These are phyloP conservation scores for Mesochorus sp. DNA, from an alignment of 2,888 invertebrate species.

Conservation along the genomic window DNA sequence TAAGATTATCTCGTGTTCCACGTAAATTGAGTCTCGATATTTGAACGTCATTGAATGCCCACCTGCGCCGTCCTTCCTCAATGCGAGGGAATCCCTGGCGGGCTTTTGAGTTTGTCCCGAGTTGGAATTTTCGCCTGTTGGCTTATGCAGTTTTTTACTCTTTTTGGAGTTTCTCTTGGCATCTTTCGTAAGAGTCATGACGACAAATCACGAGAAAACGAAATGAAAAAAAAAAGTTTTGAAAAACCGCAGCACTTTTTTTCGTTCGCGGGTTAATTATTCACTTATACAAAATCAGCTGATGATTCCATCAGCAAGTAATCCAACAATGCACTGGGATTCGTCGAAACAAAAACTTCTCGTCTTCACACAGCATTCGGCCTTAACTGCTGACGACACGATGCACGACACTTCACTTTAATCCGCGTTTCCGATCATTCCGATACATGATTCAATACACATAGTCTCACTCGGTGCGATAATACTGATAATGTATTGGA, in stretches of 20 bases:
- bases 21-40: neutral
- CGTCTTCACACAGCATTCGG: conserved; percentile 18
- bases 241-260: neutral
- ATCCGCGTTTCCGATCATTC: conserved; percentile 33
- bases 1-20: neutral
- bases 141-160: conserved; percentile 62
- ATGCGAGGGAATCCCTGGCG: conserved; percentile 49
- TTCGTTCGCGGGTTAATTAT: neutral
- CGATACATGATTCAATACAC: neutral
- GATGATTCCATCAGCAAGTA: conserved; percentile 14
- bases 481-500: neutral
- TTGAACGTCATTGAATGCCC: conserved; percentile 35
- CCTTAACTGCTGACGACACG: neutral
- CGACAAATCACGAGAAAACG: neutral
- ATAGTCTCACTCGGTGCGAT: neutral
- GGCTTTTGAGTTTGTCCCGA: conserved; percentile 60
- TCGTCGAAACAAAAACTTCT: conserved; percentile 33
- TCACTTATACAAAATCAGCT: conserved; percentile 8
- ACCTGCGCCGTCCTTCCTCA: conserved; percentile 67
- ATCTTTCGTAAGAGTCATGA: conserved; percentile 73
- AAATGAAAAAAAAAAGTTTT: neutral
- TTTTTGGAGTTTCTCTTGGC: conserved; percentile 67
- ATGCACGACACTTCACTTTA: conserved; percentile 26
- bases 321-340: conserved; percentile 21
- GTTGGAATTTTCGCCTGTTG: conserved; percentile 30